Percentiles rank a stretch among this genome's conserved stretches.
These are phyloP conservation scores for Aldabrachelys gigantea DNA, from an alignment of 2,113 vertebrate species.

Conservation along the genomic window DNA sequence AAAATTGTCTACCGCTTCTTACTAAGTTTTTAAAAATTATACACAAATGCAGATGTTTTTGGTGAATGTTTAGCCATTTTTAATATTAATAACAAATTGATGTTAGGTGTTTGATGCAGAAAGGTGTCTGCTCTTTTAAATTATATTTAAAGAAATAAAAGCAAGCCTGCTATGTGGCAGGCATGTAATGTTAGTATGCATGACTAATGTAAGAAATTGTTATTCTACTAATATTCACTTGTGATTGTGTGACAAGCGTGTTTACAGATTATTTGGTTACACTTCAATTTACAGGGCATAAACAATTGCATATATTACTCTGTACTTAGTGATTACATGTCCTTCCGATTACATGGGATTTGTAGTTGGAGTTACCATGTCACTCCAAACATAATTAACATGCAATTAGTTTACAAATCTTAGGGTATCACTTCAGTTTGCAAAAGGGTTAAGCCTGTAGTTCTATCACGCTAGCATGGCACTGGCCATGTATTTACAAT, in stretches of 20 bases:
- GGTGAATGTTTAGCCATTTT: constrained; percentile 95
- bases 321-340: constrained; percentile 76
- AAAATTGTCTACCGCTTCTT: constrained; percentile 88
- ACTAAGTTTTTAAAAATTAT: constrained; percentile 90
- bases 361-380: constrained; percentile 80
- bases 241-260: constrained; percentile 95
- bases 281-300: constrained; percentile 87
- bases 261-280: constrained; percentile 94
- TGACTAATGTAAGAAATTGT: constrained; percentile 95
- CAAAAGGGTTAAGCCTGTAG: constrained; percentile 74
- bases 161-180: constrained; percentile 81
- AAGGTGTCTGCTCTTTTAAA: constrained; percentile 86
- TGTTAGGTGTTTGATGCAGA: constrained; percentile 94
- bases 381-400: constrained; percentile 77
- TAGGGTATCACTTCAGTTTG: constrained; percentile 77
- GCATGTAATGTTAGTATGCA: constrained; percentile 96
- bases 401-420: constrained; percentile 74
- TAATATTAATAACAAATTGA: constrained; percentile 92
- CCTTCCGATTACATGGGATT: constrained; percentile 75
- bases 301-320: constrained; percentile 84
- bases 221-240: constrained; percentile 95
- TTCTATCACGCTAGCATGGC: constrained; percentile 78
- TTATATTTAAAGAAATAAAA: constrained; percentile 83
- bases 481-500: constrained; percentile 80
- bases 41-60: constrained; percentile 94